These are phyloP conservation scores for Melanophora roralis DNA, from an alignment of 2,888 invertebrate species.

Conservation along the genomic window DNA sequence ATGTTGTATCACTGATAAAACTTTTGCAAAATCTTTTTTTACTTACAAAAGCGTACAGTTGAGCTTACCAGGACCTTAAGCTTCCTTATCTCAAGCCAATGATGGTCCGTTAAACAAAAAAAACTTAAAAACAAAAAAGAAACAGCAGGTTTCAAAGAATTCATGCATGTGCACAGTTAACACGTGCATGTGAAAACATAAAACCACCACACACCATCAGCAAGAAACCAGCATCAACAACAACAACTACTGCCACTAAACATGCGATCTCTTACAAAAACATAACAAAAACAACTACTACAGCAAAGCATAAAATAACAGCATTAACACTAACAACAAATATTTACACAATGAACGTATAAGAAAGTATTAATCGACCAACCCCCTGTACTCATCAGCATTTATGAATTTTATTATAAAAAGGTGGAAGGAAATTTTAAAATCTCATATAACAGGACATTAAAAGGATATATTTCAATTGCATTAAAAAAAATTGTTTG, in stretches of 20 bases:
- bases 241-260: neutral
- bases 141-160: neutral
- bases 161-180: neutral
- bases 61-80: no score
- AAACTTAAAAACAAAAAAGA: neutral
- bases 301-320: neutral
- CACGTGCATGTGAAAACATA: neutral
- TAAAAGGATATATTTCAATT: neutral
- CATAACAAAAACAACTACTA: neutral
- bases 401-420: neutral
- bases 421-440: neutral
- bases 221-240: neutral
- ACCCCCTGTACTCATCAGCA: neutral
- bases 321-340: neutral
- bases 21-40: no score
- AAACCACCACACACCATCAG: neutral
- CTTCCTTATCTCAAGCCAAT: neutral
- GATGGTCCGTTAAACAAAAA: neutral
- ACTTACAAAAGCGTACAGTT: no score
- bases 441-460: slow-evolving; percentile 1
- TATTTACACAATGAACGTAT: neutral
- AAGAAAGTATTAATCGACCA: neutral
- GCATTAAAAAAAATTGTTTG: neutral
- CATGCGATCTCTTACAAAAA: neutral
- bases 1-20: no score